Base-by-base conservation (phyloP, 1,140 invertebrate species). In the Oryctes rhinoceros region DNA sequence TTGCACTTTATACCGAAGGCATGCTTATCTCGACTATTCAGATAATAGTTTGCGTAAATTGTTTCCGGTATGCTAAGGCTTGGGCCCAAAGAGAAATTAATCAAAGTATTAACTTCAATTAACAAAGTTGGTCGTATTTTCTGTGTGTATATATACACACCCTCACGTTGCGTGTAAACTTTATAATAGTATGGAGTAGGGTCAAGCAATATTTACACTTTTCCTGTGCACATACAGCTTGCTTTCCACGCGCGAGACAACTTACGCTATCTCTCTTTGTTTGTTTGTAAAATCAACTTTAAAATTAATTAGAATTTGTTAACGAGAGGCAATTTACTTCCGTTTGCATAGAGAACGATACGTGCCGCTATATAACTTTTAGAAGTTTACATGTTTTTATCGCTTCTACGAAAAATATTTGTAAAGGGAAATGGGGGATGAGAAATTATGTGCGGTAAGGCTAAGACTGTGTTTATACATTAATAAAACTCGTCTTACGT, bases 61-160 rank as follows among this genome's bases (percentile, higher is more conserved):
- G 20, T 67, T 67, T 24, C 20, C 65, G 10, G 65, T 24, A 67
- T 67, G 65, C 20, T 67, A 18, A 18, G 4, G 5, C 65, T 5
- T 24, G 20, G 18, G 65, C 20, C 20, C 20, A 30, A 35, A 67
- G 65, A 67, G 65, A 67, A 67, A 67, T 67, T 67, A 67, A 67
- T 67, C 65, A 67, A 67, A 67, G 65, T 67, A 67, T 67, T 67
- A 67, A 67, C 65, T 67, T 67, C 65, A 67, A 67, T 67, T 67
- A 67, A 67, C 65, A 67, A 67, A 67, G n/a, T 67, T 67, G 65
- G 65, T 67, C 65, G 65, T 67, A 67, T 67, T 67, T 24, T 67
- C 65, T 35, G 20, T 67, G 65, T 30, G 65, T 67, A 67, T 67
- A 67, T 67, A 44, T 44, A 44, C 39, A 44, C 39, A 67, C 65